Evolutionary conservation across 1,140 invertebrate species (phyloP).

Genomic region (Telenomus remus): DNA sequence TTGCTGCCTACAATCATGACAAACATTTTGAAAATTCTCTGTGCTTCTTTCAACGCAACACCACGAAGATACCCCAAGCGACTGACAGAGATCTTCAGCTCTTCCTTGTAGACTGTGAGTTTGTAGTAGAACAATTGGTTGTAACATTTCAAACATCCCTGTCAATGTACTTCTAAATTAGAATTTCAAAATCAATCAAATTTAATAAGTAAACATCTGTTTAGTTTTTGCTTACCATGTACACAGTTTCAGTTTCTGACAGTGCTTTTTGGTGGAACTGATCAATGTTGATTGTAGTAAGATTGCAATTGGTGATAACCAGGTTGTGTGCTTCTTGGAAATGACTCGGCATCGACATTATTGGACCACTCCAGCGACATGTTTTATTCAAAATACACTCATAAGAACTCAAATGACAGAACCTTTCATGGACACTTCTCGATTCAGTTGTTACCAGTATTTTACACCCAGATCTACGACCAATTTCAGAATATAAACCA

Average conservation of each 20-base stretch:
- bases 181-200: no score
- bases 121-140: no score
- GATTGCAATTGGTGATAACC: conserved; percentile 20
- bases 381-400: conserved; percentile 21
- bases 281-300: conserved; percentile 41
- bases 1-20: no score
- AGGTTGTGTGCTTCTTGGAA: conserved; percentile 35
- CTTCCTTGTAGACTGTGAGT: no score
- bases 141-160: no score
- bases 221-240: conserved; percentile 36
- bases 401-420: conserved; percentile 31
- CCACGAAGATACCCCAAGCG: no score
- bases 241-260: conserved; percentile 35
- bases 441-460: conserved; percentile 21
- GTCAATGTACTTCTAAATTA: no score
- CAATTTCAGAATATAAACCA: neutral
- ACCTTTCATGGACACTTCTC: conserved; percentile 50
- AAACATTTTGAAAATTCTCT: no score
- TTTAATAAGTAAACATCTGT: no score
- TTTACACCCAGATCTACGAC: conserved; percentile 48
- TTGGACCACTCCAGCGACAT: conserved; percentile 52
- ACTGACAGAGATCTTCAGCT: no score
- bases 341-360: conserved; percentile 32
- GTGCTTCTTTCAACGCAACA: no score
- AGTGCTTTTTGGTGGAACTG: conserved; percentile 42